Evolutionary conservation across 1,140 invertebrate genomes (phyloP), one percentile per base, ranked within the genome.

Genomic region (Leptopilina clavipes): DNA sequence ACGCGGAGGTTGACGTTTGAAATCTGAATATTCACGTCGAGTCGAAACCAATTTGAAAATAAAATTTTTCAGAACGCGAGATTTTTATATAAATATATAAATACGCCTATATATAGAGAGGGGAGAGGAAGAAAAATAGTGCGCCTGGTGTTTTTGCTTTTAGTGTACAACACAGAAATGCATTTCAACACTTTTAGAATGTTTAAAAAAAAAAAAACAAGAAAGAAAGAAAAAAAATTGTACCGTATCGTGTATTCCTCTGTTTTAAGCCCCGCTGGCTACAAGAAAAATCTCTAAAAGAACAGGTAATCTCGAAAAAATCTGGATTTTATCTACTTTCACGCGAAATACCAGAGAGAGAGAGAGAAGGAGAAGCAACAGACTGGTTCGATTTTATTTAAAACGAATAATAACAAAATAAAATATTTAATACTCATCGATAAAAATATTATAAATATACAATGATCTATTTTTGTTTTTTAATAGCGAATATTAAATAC

Each of bases 21-120:
- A 65, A 65, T 65, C 59, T 65, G 59, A 65, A 65, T 65, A 65
- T 65, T 65, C 59, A 65, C 59, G 25, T 25, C 22, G 22, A 65
- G 59, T 31, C 25, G 59, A 65, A 31, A 31, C 22, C 59, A 65
- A 65, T 65, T 65, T 65, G 59, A 65, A 65, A 65, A 65, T 65
- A 65, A 65, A 65, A 65, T 65, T 65, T 65, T 31, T 65, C 59
- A n/a, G 59, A 8, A 65, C 19, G 59, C 22, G 48, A 52, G 48
- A 31, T 65, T 65, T 65, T 31, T 31, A 31, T 65, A 65, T n/a
- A 65, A 0, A 31, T 40, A 40, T 40, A 40, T 40, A 40, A 31
- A 31, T 31, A 31, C 5, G 25, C 25, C 25, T 40, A 40, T 40
- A 40, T 40, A 40, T 40, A 40, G 2, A 40, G 37, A 9, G 37